phyloP scores from a whole-genome alignment of 2,888 invertebrate species.

The Lepidochitona cinerea region DNA sequence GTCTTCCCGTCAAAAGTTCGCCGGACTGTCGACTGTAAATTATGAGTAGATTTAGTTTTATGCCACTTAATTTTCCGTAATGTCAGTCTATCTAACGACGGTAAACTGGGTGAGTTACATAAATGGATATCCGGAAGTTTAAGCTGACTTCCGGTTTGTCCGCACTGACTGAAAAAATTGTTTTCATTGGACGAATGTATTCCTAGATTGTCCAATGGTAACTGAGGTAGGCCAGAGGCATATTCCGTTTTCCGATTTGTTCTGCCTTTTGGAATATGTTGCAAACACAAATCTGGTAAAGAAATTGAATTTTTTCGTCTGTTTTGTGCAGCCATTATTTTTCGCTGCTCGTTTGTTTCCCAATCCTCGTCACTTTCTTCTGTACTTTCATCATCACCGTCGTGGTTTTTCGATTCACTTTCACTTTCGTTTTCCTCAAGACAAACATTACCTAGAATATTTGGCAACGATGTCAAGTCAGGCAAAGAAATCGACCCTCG shows the following conservation, averaged over 20 bases:
- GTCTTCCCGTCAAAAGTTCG: neutral
- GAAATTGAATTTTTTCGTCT: neutral
- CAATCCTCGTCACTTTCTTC: neutral
- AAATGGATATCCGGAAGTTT: neutral
- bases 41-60: neutral
- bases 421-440: neutral
- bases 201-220: too few species aligned
- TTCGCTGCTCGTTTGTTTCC: neutral
- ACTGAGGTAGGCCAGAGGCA: neutral
- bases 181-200: neutral
- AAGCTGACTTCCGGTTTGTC: neutral
- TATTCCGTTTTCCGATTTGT: neutral
- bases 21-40: neutral
- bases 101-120: conserved; percentile 2
- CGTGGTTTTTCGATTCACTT: neutral
- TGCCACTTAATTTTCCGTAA: neutral
- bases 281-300: neutral
- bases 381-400: neutral
- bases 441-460: neutral
- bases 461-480: neutral
- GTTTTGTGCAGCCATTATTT: neutral
- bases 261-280: neutral
- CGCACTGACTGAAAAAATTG: neutral
- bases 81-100: neutral
- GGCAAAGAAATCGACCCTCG: neutral